Evolutionary conservation across 2,888 invertebrate species (phyloP).

Genomic region (Ectemnius cavifrons): DNA sequence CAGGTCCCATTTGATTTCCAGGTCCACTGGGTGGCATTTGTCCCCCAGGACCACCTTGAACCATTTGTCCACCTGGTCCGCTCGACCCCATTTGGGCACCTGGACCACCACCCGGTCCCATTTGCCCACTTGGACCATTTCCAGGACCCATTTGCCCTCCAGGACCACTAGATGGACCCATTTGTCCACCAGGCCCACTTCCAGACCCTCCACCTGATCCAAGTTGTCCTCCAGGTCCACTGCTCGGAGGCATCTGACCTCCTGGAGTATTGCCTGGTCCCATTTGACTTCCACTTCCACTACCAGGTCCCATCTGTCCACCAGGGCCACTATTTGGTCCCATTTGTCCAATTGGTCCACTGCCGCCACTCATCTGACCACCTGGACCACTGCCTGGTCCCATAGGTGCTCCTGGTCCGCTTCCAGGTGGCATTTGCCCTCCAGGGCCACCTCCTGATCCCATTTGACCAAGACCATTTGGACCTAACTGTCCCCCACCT

Average conservation of each 20-base stretch:
- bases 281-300: constrained; percentile 31
- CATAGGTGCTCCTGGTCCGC: constrained; percentile 12
- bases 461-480: constrained; percentile 65
- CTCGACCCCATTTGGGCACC: constrained; percentile 56
- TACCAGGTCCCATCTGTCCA: constrained; percentile 55
- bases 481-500: constrained; percentile 51
- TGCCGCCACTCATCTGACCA: constrained; percentile 46
- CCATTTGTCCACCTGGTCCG: constrained; percentile 51
- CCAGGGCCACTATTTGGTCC: constrained; percentile 59
- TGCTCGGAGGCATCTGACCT: constrained; percentile 37
- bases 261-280: constrained; percentile 52
- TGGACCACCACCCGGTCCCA: constrained; percentile 59
- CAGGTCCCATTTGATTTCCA: constrained; percentile 69
- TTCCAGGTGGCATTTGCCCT: constrained; percentile 53
- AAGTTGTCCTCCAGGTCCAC: constrained; percentile 4
- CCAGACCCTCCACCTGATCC: constrained; percentile 72
- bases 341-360: constrained; percentile 58
- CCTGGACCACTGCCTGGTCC: constrained; percentile 67
- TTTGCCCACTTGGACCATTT: constrained; percentile 53
- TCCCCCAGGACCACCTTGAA: constrained; percentile 37
- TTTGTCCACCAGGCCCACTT: constrained; percentile 53
- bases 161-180: constrained; percentile 48
- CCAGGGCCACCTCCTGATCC: constrained; percentile 50
- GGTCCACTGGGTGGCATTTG: constrained; percentile 51
- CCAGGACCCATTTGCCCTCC: constrained; percentile 62